Conservation (phyloP, 92 coral and sea anemone genomes). For the Siderastrea siderea region DNA sequence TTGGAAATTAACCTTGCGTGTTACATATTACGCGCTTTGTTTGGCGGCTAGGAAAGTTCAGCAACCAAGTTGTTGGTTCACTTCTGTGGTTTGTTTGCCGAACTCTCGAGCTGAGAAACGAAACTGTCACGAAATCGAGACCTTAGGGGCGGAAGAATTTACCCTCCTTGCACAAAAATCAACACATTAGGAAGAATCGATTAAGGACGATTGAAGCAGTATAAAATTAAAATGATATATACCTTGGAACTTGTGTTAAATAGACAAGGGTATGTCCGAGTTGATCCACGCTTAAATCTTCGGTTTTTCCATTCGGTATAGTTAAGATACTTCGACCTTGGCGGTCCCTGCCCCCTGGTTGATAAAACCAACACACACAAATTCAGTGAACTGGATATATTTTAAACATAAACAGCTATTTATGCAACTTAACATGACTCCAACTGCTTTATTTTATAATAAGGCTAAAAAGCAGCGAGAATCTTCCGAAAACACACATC, state of each 20-base stretch:
- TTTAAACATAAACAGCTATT: constrained; percentile 37
- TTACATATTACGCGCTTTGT: neutral
- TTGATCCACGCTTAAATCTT: constrained; percentile 74
- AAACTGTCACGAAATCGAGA: neutral
- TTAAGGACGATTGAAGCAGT: neutral
- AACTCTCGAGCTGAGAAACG: constrained; percentile 9
- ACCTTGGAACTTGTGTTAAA: constrained; percentile 92
- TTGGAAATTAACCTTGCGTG: constrained; percentile 21
- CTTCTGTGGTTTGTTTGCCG: constrained; percentile 22
- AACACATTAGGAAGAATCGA: neutral
- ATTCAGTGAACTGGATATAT: neutral
- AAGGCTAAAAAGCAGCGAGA: neutral
- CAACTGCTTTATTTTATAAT: neutral
- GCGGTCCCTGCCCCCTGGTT: constrained; percentile 89
- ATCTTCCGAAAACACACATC: neutral
- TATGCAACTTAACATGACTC: neutral
- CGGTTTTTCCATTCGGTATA: constrained; percentile 83
- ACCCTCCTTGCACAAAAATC: neutral
- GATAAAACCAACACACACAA: neutral
- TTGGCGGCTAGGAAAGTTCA: neutral
- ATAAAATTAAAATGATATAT: neutral
- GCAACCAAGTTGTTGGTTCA: neutral
- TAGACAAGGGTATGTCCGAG: constrained; percentile 86
- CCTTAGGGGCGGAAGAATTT: neutral
- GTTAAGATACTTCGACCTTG: constrained; percentile 89